Evolutionary conservation across 1,140 invertebrate genomes (phyloP), one percentile per base, ranked within the genome.

Genomic region (Bactericera cockerelli): DNA sequence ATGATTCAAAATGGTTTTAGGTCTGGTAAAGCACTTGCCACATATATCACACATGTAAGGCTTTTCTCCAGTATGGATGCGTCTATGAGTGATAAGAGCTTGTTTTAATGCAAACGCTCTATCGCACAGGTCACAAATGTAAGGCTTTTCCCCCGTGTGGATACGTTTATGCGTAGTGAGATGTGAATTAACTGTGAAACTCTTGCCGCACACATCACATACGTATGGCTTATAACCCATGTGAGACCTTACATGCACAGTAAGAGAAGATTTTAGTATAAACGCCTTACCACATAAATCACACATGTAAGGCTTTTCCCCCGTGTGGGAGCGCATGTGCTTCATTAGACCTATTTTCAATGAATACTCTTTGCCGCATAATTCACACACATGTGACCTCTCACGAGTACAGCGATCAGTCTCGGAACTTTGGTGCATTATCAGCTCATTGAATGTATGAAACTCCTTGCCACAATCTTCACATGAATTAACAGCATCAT

Each of bases 81-180:
- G 49, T 19, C 36, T 63, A 56, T 67, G 64, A 19, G 59, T 61
- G 16, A 63, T 66, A 14, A 70, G 49, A 14, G 2, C 57, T 22
- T 33, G 28, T 49, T 38, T 58, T 26, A 28, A 49, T 6, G 82
- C 82, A 63, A 85, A 85, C 1, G 79, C 76, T 64, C 83, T 81
- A 0, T 76, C 76, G 64, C 83, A 86, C 22, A 79, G 71, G 33
- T 79, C 77, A 66, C 83, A 86, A 38, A 78, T 74, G 63, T 81
- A 84, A 3, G 81, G 82, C 60, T 82, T 81, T 61, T 84, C 81
- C 0, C 82, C 83, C 0, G 81, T 84, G 65, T 86, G 83, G 53
- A 65, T 67, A 16, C 63, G 56, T 38, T 63, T 67, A 55, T 68
- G 65, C 16, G 63, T 64, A 3, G 66, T 57, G 13, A 66, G 61